A percentile compares a stretch with the other conserved stretches of the same genome.
phyloP scores from a whole-genome alignment of 2,113 vertebrate genomes.

The Sisor rabdophorus region DNA sequence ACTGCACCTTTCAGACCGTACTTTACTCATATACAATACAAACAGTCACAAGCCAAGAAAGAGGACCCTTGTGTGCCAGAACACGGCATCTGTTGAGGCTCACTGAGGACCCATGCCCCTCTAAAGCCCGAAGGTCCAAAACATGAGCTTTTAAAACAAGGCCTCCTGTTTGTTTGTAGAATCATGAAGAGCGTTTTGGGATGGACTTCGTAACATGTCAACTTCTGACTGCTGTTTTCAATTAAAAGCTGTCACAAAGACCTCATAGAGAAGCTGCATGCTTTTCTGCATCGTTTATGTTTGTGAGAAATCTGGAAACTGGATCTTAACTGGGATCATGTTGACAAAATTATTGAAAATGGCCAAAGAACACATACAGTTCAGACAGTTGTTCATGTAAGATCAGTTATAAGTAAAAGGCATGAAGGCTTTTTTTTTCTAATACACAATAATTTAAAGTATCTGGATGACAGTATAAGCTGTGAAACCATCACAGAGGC shows the following conservation, averaged over 20 bases:
- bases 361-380: neutral
- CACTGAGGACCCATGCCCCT: conserved; percentile 34
- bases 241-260: conserved; percentile 33
- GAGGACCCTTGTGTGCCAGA: conserved; percentile 46
- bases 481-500: neutral
- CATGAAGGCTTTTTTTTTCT: neutral
- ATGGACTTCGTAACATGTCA: conserved; percentile 6
- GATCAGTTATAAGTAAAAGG: neutral
- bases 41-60: conserved; percentile 45
- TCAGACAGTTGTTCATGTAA: neutral
- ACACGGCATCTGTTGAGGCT: conserved; percentile 42
- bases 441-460: neutral
- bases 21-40: conserved; percentile 41
- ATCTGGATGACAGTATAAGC: neutral
- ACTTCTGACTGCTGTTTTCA: conserved; percentile 21
- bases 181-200: conserved; percentile 42
- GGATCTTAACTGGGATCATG: neutral
- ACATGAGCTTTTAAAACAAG: conserved; percentile 27
- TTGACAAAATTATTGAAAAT: neutral
- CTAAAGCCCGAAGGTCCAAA: conserved; percentile 30
- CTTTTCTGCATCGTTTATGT: conserved; percentile 1
- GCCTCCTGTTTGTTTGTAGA: conserved; percentile 40
- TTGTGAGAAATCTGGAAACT: conserved; percentile 7
- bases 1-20: conserved; percentile 11
- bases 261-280: conserved; percentile 21